Percentiles rank a stretch among this genome's conserved stretches.
Evolutionary conservation across 2,113 vertebrate genomes (phyloP).

Genomic region (Odocoileus virginianus): DNA sequence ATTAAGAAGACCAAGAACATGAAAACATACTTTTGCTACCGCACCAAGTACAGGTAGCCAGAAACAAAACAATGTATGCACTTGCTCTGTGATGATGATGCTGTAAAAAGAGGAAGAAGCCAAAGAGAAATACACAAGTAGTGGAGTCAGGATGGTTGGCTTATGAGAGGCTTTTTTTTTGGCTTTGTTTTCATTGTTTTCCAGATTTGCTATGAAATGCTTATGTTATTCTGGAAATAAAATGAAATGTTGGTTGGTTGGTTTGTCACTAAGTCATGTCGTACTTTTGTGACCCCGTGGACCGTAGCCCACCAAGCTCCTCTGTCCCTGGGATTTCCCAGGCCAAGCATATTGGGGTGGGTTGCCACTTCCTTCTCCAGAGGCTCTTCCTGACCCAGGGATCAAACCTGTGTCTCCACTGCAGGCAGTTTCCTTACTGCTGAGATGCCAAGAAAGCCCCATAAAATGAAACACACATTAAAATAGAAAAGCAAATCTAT

Average conservation of each 20-base stretch:
- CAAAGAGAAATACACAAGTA: neutral
- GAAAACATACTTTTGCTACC: neutral
- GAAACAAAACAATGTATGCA: neutral
- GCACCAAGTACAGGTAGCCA: neutral
- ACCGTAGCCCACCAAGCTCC: neutral
- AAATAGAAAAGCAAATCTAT: slow-evolving; percentile 22
- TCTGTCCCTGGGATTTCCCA: neutral
- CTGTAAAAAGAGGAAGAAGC: neutral
- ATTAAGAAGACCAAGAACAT: neutral
- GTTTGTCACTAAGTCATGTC: neutral
- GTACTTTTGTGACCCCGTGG: neutral
- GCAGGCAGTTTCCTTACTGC: neutral
- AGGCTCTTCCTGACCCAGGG: neutral
- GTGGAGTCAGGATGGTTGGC: neutral
- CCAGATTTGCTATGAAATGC: slow-evolving; percentile 5
- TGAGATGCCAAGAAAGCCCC: neutral
- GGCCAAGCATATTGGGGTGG: neutral
- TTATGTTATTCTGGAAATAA: neutral
- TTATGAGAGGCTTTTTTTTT: neutral
- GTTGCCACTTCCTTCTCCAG: neutral
- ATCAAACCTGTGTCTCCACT: neutral
- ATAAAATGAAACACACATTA: neutral
- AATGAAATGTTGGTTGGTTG: neutral
- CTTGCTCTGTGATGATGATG: neutral
- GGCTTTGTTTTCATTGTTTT: neutral